phyloP scores from a whole-genome alignment of 2,888 invertebrate genomes.

The Tromatobia lineatoria region DNA sequence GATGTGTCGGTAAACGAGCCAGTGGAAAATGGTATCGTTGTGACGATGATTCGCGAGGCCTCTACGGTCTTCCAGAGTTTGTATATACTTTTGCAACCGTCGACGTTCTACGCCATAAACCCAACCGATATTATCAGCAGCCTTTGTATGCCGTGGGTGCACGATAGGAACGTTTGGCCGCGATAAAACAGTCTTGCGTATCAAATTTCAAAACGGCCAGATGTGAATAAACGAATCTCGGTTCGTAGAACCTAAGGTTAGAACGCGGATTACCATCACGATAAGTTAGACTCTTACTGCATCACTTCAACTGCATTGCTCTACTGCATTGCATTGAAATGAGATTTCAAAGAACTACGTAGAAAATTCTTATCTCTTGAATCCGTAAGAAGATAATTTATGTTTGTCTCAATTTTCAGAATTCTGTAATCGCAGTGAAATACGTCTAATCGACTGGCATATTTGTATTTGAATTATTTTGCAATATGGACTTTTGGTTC shows the following conservation, averaged over 20 bases:
- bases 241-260: not conserved
- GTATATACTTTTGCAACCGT: not conserved
- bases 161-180: not conserved
- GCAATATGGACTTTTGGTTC: too few relatives aligned
- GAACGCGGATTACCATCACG: not conserved
- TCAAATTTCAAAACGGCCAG: conserved; percentile 2
- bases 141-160: conserved; percentile 2
- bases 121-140: conserved; percentile 17
- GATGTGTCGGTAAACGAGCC: not conserved
- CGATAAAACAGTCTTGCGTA: not conserved
- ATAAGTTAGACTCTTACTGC: not conserved
- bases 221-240: not conserved
- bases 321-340: not conserved
- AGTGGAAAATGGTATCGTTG: not conserved
- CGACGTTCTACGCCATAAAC: conserved; percentile 1
- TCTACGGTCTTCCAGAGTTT: not conserved
- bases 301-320: too few relatives aligned
- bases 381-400: not conserved
- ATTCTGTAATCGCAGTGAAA: not conserved
- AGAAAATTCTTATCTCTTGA: not conserved
- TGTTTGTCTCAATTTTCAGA: not conserved
- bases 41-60: conserved; percentile 2
- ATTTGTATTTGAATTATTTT: too few relatives aligned
- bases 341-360: not conserved
- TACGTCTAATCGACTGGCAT: not conserved